phyloP scores from a whole-genome alignment of 2,797 vertebrate species.

The Calcarius lapponicus region DNA sequence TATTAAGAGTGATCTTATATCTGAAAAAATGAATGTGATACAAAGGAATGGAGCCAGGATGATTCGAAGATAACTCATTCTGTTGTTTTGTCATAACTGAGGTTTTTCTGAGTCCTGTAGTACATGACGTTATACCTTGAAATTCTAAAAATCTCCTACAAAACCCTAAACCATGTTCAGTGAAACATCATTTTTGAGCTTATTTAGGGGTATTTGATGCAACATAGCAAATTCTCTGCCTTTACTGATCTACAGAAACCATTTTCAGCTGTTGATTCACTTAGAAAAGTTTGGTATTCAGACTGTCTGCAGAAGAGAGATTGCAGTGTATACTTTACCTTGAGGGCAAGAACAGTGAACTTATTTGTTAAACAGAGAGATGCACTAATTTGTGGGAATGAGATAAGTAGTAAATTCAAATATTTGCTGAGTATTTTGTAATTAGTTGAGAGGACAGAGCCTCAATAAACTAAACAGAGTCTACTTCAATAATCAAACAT shows the following conservation, averaged over 20 bases:
- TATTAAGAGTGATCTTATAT: background rate
- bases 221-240: background rate
- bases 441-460: conserved; percentile 61
- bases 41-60: background rate
- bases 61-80: background rate
- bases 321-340: conserved; percentile 73
- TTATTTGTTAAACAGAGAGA: conserved; percentile 69
- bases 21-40: background rate
- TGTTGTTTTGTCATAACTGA: background rate
- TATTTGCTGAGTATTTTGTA: conserved; percentile 80
- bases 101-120: background rate
- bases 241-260: conserved; percentile 38
- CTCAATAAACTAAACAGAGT: conserved; percentile 34
- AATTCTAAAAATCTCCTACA: background rate
- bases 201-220: background rate
- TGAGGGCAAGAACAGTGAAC: conserved; percentile 73
- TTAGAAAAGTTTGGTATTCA: conserved; percentile 9
- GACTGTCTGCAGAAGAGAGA: conserved; percentile 36
- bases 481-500: background rate
- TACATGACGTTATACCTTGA: background rate
- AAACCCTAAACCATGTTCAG: background rate
- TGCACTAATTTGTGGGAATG: conserved; percentile 56
- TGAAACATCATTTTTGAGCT: background rate
- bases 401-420: conserved; percentile 74
- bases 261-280: conserved; percentile 34